phyloP scores from a whole-genome alignment of 1,140 invertebrate species.

The Zaprionus nigranus region DNA sequence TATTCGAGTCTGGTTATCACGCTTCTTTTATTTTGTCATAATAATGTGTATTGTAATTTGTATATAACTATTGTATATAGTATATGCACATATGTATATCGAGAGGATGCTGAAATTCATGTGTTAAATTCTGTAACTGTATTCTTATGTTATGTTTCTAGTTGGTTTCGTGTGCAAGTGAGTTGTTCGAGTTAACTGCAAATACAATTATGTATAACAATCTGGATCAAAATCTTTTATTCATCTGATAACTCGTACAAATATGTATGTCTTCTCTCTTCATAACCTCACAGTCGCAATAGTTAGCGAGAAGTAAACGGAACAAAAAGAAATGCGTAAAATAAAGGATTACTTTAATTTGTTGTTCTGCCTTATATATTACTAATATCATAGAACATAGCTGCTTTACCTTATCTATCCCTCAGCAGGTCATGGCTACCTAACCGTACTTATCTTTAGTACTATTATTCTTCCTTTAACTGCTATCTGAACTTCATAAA shows the following conservation, averaged over 20 bases:
- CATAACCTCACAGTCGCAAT: neutral
- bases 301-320: neutral
- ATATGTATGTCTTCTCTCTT: neutral
- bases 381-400: neutral
- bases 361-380: neutral
- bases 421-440: neutral
- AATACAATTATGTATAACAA: conserved; percentile 41
- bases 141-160: conserved; percentile 39
- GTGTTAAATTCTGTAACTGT: conserved; percentile 23
- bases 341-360: conserved; percentile 1
- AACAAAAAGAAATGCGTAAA: neutral
- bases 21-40: conserved; percentile 12
- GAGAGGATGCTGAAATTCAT: conserved; percentile 26
- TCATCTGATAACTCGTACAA: neutral
- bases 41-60: conserved; percentile 36
- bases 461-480: neutral
- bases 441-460: neutral
- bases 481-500: neutral
- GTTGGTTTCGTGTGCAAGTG: conserved; percentile 46
- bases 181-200: conserved; percentile 30
- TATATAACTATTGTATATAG: conserved; percentile 31
- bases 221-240: neutral
- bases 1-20: conserved; percentile 6
- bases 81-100: conserved; percentile 27
- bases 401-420: neutral